A percentile compares a stretch with the other conserved stretches of the same genome.
Evolutionary conservation across 92 coral and sea anemone genomes (phyloP).

Genomic region (Phenganax stokvisi): DNA sequence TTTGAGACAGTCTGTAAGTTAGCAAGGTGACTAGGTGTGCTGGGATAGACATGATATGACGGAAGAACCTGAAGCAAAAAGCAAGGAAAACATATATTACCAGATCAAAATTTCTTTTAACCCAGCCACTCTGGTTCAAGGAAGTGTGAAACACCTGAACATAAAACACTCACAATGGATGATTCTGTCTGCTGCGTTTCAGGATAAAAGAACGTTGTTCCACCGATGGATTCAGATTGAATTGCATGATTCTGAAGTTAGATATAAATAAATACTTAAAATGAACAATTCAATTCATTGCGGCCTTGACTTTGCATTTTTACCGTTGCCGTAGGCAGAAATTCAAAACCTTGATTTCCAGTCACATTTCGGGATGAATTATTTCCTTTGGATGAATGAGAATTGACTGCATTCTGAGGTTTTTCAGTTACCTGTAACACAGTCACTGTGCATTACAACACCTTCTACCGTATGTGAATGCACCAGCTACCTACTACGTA

Average conservation of each 20-base stretch:
- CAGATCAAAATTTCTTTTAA: not conserved
- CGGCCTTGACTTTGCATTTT: not conserved
- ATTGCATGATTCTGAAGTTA: conserved; percentile 60
- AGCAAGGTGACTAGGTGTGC: conserved; percentile 88
- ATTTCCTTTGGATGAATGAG: conserved; percentile 36
- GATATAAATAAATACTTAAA: not conserved
- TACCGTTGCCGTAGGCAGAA: conserved; percentile 83
- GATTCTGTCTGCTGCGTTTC: conserved; percentile 65
- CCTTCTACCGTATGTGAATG: too few relatives aligned
- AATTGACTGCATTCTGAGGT: conserved; percentile 1
- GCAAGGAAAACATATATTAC: not conserved
- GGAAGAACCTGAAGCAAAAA: conserved; percentile 61
- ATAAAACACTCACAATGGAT: conserved; percentile 64
- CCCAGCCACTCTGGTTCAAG: not conserved
- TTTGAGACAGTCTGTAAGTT: conserved; percentile 74
- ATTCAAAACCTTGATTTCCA: conserved; percentile 73
- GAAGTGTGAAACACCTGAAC: not conserved
- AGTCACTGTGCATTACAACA: not conserved
- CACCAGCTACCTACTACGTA: too few relatives aligned
- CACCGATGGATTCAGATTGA: conserved; percentile 86
- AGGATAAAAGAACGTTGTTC: conserved; percentile 89
- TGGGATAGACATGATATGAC: conserved; percentile 82
- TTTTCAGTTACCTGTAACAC: conserved; percentile 24
- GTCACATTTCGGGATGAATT: conserved; percentile 40
- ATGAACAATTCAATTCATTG: not conserved